Base-by-base conservation (phyloP, 2,888 invertebrate genomes). In the Enchytraeus crypticus region DNA sequence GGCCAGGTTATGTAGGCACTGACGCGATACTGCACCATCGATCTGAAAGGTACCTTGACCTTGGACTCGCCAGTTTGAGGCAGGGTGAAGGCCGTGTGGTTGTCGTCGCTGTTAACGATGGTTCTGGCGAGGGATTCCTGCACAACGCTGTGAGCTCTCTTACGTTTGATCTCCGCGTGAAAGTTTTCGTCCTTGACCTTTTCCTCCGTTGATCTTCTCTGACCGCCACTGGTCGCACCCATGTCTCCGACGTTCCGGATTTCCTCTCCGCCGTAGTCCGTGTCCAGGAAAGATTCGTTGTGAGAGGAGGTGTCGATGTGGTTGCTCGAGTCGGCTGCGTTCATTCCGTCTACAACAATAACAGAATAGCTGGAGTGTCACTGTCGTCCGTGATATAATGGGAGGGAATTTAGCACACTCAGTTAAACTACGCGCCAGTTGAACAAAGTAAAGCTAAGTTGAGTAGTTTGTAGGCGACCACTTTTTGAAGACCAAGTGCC, bases 1-100 rank as follows among this genome's bases (percentile, higher is more conserved):
- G 62, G 62, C 62, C 62, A 62, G 26, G 62, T 59, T 34, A 62
- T 55, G 53, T 53, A 58, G 29, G 59, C 58, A 14, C 53, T 59
- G 29, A 62, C 38, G 32, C 56, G 46, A 29, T 56, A 46, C 32
- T 60, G 60, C 21, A 60, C 56, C 49, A 46, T 27, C 14, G 46
- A 57, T 11, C 57, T 43, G 23, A 57, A 57, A 18, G 46, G 27
- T 11, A 57, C 57, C 14, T 14, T 43, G 34, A 54, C 54, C 33
- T 33, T 38, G 32, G 29, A 23, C 53, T 32, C 30, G 18, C 29
- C 23, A 18, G 47, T 18, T 11, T 43, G 11, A 27, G 46, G 14
- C 26, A 46, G 26, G 21, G 32, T 21, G n/a, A 46, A 3, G n/a
- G 21, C 27, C 32, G 57, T 46, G 8, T 47, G 49, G 49, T 47